Evolutionary conservation across 2,797 vertebrate species (phyloP), one percentile per base, ranked within the genome.

Genomic region (Dipus sagitta): DNA sequence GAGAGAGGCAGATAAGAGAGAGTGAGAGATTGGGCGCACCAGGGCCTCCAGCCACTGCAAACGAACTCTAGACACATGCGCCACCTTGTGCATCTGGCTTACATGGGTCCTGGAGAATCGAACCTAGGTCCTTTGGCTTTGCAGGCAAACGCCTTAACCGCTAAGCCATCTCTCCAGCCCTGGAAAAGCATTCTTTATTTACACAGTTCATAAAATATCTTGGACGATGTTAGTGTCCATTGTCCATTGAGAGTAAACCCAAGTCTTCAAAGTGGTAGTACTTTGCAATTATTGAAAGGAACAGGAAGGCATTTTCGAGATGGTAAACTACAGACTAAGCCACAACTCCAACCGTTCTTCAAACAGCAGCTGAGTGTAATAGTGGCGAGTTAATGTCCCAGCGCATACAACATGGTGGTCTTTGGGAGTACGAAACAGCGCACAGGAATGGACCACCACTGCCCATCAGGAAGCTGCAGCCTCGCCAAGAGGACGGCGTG

Each of bases 291-390:
- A 92, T 13, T 92, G 91, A 90, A 81, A 88, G 86, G 52, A 93
- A 74, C 13, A 70, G 75, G 85, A 82, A 88, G 86, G 64, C 95
- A 92, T 64, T 92, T 82, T 62, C 88, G 94, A 90, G 83, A 87
- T 54, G 23, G 62, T 91, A 78, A 92, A 70, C 34, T 76, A 91
- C 65, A 92, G 72, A 47, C 26, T 32, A 91, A 90, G 32, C 38
- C 91, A 84, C 67, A 86, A 74, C 86, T 82, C 92, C 68, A 86
- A 70, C 34, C 24, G 47, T 90, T 84, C 84, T 96, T 93, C 65
- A 88, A 65, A 79, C 58, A 67, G 11, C 0, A 11, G 32, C n/a
- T 18, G 38, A 38, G 3, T 38, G 38, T 47, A 24, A 21, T 18
- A 28, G 65, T 42, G 85, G 81, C 28, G 93, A 65, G 72, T 74